A percentile compares a stretch with the other conserved stretches of the same genome.
phyloP scores from a whole-genome alignment of 2,113 vertebrate genomes.

The Spizaetus ornatus region DNA sequence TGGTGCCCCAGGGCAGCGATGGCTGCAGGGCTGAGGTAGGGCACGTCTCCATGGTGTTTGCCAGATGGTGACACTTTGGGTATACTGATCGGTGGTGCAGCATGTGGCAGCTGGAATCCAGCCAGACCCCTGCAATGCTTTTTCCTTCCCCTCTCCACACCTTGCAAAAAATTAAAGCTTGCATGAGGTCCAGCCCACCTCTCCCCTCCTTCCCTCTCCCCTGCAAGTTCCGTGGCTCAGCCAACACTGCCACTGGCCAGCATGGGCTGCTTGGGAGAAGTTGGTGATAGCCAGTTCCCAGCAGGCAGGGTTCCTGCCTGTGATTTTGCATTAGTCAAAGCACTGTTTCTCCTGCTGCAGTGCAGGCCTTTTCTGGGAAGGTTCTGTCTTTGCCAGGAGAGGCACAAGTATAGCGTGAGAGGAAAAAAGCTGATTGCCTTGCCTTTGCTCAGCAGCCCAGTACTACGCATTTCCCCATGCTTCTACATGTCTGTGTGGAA shows the following conservation, averaged over 20 bases:
- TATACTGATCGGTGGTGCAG: not conserved
- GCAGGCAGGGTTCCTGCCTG: not conserved
- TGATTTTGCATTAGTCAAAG: not conserved
- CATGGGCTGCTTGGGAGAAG: not conserved
- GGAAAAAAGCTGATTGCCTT: not conserved
- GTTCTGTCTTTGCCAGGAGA: not conserved
- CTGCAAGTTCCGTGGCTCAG: not conserved
- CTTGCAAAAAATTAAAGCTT: not conserved
- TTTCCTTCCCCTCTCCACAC: fast-evolving
- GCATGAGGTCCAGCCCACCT: not conserved
- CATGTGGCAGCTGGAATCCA: not conserved
- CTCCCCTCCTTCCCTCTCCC: not conserved
- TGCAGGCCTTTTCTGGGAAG: not conserved
- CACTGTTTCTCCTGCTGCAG: not conserved
- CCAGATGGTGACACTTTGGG: not conserved
- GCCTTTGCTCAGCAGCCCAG: not conserved
- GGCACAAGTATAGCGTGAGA: not conserved
- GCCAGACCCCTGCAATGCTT: not conserved
- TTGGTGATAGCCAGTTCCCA: not conserved
- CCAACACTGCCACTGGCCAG: not conserved
- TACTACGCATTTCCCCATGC: not conserved
- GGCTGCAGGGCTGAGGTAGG: not conserved
- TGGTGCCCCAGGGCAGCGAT: not conserved
- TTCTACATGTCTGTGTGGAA: not conserved
- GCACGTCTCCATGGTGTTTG: not conserved